A percentile compares a stretch with the other conserved stretches of the same genome.
phyloP scores from a whole-genome alignment of 2,888 invertebrate species.

The Campaea margaritaria region DNA sequence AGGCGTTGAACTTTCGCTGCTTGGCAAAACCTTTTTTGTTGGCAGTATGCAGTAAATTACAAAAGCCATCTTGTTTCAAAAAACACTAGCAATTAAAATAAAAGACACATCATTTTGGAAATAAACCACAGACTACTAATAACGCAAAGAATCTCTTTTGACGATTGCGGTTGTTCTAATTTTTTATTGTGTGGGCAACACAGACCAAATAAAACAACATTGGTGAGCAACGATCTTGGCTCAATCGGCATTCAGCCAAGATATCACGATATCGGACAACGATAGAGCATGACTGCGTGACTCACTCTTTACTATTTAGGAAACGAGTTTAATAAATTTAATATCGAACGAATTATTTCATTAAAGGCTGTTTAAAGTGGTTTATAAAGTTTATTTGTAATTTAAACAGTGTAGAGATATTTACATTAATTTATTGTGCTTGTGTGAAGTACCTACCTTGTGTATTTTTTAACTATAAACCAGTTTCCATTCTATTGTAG shows the following conservation, averaged over 20 bases:
- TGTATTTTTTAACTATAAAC: too few species aligned
- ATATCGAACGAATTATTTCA: slow-evolving; percentile 13
- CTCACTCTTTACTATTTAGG: slow-evolving; percentile 39
- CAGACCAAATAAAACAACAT: too few species aligned
- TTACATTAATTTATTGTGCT: too few species aligned
- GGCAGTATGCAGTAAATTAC: too few species aligned
- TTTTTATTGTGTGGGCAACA: slow-evolving; percentile 21
- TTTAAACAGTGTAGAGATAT: not conserved
- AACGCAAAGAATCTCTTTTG: slow-evolving; percentile 11
- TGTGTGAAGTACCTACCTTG: too few species aligned
- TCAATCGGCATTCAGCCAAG: slow-evolving; percentile 42
- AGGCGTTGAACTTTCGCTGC: too few species aligned
- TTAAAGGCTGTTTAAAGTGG: not conserved
- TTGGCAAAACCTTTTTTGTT: too few species aligned
- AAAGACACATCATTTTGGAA: too few species aligned
- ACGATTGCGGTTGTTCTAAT: slow-evolving; percentile 4
- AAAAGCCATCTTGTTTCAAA: too few species aligned
- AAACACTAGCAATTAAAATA: too few species aligned
- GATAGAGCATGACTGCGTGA: slow-evolving; percentile 35
- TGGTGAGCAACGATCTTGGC: slow-evolving; percentile 36
- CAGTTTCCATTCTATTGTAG: too few species aligned
- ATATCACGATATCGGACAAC: slow-evolving; percentile 31
- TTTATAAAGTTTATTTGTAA: not conserved
- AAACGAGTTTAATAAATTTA: slow-evolving; percentile 33
- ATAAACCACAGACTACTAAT: too few species aligned